These are phyloP conservation scores for Calliphora vomitoria DNA, from an alignment of 2,888 invertebrate species.

Conservation along the genomic window DNA sequence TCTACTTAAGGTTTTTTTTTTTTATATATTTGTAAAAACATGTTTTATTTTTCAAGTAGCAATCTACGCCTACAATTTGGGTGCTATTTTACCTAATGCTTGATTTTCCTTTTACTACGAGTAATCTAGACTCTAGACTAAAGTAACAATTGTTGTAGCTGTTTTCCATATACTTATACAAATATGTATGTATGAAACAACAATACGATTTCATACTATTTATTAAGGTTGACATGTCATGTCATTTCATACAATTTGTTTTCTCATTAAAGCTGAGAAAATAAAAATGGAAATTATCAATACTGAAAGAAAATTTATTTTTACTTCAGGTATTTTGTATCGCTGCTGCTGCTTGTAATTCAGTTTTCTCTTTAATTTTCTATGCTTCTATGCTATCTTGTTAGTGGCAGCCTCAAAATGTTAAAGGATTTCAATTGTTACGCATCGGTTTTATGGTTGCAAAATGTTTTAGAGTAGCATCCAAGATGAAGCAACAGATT, in stretches of 20 bases:
- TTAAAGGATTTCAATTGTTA: slow-evolving; percentile 36
- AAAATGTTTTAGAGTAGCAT: background rate
- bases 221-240: slow-evolving; percentile 29
- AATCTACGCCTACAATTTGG: slow-evolving; percentile 8
- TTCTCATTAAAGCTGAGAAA: background rate
- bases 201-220: slow-evolving; percentile 5
- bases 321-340: background rate
- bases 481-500: slow-evolving; percentile 37
- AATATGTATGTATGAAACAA: no score
- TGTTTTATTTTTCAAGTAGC: slow-evolving; percentile 1
- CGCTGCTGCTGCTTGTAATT: background rate
- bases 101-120: background rate
- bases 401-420: slow-evolving; percentile 11
- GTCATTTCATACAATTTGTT: background rate
- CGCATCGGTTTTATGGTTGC: slow-evolving; percentile 19
- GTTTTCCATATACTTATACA: background rate
- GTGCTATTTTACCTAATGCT: background rate
- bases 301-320: background rate
- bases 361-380: background rate
- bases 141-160: background rate
- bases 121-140: background rate
- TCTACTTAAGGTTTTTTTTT: background rate
- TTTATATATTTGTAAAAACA: background rate
- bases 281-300: slow-evolving; percentile 26
- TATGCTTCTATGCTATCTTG: background rate